Evolutionary conservation across 2,888 invertebrate species (phyloP).

Genomic region (Folsomia candida): DNA sequence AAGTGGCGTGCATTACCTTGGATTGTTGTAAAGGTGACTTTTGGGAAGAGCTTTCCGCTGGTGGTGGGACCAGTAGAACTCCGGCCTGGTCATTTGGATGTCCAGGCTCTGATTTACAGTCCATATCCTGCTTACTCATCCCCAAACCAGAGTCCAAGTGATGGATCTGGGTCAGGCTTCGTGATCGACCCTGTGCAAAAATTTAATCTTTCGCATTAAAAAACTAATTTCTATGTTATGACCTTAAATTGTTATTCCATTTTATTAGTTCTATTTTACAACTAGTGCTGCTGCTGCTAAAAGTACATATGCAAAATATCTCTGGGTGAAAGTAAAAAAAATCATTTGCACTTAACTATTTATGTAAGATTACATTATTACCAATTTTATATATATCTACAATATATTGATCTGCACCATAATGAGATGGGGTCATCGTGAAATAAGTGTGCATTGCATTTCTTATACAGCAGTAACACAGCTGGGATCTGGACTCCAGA

Average conservation of each 20-base stretch:
- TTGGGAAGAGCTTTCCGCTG: slow-evolving; percentile 50
- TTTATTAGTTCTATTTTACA: not conserved
- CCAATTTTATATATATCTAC: too few relatives aligned
- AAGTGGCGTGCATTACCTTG: slow-evolving; percentile 55
- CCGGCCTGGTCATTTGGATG: slow-evolving; percentile 50
- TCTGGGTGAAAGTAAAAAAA: too few relatives aligned
- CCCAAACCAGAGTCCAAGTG: slow-evolving; percentile 60
- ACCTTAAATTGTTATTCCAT: not conserved
- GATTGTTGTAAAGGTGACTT: slow-evolving; percentile 63
- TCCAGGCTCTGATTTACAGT: slow-evolving; percentile 51
- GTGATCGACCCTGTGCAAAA: slow-evolving; percentile 64
- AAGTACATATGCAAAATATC: too few relatives aligned
- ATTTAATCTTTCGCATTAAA: not conserved
- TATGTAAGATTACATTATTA: too few relatives aligned
- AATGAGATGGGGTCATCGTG: too few relatives aligned
- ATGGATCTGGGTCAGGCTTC: slow-evolving; percentile 71
- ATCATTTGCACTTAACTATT: slow-evolving; percentile 13
- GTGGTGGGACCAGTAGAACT: slow-evolving; percentile 44
- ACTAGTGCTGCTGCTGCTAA: too few relatives aligned
- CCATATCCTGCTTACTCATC: slow-evolving; percentile 51
- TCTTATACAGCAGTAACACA: too few relatives aligned
- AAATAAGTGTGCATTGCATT: too few relatives aligned
- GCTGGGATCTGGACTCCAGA: too few relatives aligned
- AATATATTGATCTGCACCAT: too few relatives aligned
- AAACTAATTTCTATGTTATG: not conserved